phyloP scores from a whole-genome alignment of 1,140 invertebrate genomes.

The Drosophila pseudoobscura region DNA sequence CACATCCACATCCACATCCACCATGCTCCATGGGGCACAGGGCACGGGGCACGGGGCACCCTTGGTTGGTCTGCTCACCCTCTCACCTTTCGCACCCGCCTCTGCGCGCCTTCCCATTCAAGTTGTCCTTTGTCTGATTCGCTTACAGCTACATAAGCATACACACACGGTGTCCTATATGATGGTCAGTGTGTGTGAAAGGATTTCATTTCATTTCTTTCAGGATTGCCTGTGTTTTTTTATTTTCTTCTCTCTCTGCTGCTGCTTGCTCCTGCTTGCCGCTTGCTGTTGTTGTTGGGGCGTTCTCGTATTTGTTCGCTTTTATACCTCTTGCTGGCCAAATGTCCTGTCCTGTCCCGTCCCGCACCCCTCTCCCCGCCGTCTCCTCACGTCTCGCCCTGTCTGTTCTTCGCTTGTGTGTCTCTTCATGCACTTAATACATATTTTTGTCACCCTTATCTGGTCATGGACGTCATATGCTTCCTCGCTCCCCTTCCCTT shows the following conservation, averaged over 20 bases:
- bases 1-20: too few relatives aligned
- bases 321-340: constrained; percentile 69
- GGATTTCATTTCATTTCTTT: constrained; percentile 76
- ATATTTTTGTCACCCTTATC: constrained; percentile 81
- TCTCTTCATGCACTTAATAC: constrained; percentile 70
- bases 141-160: constrained; percentile 14
- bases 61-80: not conserved
- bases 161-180: constrained; percentile 1
- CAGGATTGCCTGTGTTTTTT: constrained; percentile 30
- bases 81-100: not conserved
- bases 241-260: not conserved
- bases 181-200: constrained; percentile 56
- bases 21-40: constrained; percentile 12
- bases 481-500: constrained; percentile 11
- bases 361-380: too few relatives aligned
- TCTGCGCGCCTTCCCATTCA: too few relatives aligned
- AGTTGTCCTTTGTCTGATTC: constrained; percentile 35
- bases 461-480: constrained; percentile 69
- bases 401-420: constrained; percentile 28
- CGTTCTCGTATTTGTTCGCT: constrained; percentile 56
- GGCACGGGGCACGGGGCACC: too few relatives aligned
- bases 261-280: not conserved
- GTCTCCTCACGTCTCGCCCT: constrained; percentile 1
- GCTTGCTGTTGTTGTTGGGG: constrained; percentile 26
- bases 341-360: constrained; percentile 34